These are phyloP conservation scores for Oreortyx pictus DNA, from an alignment of 2,797 vertebrate species.

Conservation along the genomic window DNA sequence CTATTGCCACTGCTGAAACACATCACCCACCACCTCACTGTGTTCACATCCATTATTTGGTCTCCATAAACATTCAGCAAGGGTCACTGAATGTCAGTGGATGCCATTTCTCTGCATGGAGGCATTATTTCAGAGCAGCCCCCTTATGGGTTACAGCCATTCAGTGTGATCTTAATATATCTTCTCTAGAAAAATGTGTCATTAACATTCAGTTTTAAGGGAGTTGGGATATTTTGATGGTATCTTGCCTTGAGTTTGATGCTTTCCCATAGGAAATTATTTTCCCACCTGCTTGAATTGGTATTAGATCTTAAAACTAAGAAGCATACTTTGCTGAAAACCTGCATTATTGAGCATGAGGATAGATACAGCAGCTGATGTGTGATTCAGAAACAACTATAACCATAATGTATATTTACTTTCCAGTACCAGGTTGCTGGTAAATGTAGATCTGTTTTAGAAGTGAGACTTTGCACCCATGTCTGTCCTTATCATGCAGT, in stretches of 20 bases:
- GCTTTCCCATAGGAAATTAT: neutral
- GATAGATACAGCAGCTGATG: neutral
- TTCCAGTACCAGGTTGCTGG: neutral
- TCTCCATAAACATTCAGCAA: too few relatives aligned
- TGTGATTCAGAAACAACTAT: neutral
- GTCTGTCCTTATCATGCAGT: neutral
- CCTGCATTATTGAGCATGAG: neutral
- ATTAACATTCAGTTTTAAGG: neutral
- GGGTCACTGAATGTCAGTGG: too few relatives aligned
- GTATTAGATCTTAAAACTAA: neutral
- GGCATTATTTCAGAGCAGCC: too few relatives aligned
- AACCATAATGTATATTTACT: neutral
- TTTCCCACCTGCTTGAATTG: neutral
- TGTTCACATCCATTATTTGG: too few relatives aligned
- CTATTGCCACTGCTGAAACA: too few relatives aligned
- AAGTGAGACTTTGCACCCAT: constrained; percentile 18
- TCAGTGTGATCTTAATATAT: neutral
- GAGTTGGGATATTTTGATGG: neutral
- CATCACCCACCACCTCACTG: too few relatives aligned
- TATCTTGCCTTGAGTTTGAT: neutral
- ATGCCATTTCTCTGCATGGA: too few relatives aligned
- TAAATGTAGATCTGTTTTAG: neutral
- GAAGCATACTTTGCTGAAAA: neutral
- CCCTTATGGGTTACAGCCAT: neutral
- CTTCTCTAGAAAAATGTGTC: neutral